Base-by-base conservation (phyloP, 2,888 invertebrate species). In the Nineta flava region DNA sequence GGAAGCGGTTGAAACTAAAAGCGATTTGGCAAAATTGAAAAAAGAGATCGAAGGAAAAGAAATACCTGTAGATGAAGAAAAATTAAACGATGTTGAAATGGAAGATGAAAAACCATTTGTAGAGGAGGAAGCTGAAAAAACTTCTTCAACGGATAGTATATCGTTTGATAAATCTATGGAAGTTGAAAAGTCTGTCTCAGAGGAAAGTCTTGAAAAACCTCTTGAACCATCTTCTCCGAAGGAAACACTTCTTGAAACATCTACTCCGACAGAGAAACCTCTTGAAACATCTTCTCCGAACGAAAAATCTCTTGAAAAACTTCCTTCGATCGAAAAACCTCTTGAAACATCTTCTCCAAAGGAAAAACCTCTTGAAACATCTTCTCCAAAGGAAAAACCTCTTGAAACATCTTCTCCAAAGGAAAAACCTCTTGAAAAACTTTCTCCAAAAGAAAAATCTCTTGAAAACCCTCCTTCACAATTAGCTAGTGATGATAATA, bases 11-110 rank as follows among this genome's bases (percentile, higher is more conserved):
- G 21, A 47, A 35, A 3, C 46, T 40, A 44, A 59, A 44, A 35
- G 34, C n/a, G 31, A 15, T 19, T 5, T 19, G 9, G 7, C 59
- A 49, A 59, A 61, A 2, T 59, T 63, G 21, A 60, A 60, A 26
- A 59, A 62, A 50, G 55, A 56, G 51, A 54, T 59, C 38, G 58
- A 56, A 49, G 60, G 62, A 53, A 55, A 61, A 32, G 56, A 63
- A 53, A 58, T 59, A 55, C 55, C 52, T 43, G 53, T 57, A 3
- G 51, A 57, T 48, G 17, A 50, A 26, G 38, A 46, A 43, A 38
- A 49, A 31, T 7, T 5, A 38, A 38, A 10, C 4, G n/a, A 38
- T 13, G n/a, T 5, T n/a, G 38, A 38, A 2, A 12, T 38, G n/a
- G 38, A 5, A n/a, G 38, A 35, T 10, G 38, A 12, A 38, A 15